Conservation (phyloP, 2,797 vertebrate genomes). For the Scyliorhinus canicula region DNA sequence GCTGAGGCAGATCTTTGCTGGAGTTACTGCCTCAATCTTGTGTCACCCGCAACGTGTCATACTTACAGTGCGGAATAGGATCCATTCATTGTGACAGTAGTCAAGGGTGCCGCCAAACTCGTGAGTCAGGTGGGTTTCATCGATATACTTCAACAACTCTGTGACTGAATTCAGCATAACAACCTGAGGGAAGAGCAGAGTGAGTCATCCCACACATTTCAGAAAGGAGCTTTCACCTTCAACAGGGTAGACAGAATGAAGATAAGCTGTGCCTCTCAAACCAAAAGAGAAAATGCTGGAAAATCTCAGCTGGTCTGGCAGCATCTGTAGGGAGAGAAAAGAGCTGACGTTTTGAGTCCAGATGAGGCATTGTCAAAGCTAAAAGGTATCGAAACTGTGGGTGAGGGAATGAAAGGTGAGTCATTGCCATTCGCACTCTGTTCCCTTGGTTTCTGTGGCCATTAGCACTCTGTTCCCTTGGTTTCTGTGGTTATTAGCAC, state of each 20-base stretch:
- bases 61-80: conserved; percentile 84
- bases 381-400: too few relatives aligned
- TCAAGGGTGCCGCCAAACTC: conserved; percentile 94
- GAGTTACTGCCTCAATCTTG: background rate
- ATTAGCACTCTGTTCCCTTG: too few relatives aligned
- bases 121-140: conserved; percentile 86
- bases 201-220: background rate
- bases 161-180: conserved; percentile 97
- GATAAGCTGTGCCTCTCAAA: background rate
- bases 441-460: too few relatives aligned
- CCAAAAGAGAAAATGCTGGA: too few relatives aligned
- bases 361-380: too few relatives aligned
- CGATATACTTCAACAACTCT: conserved; percentile 86
- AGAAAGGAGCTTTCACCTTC: background rate
- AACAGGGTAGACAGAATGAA: background rate
- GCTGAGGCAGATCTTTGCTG: background rate
- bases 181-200: conserved; percentile 64
- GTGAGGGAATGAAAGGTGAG: too few relatives aligned
- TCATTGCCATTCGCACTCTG: too few relatives aligned
- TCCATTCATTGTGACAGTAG: conserved; percentile 93
- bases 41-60: background rate
- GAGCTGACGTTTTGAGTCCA: too few relatives aligned
- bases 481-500: too few relatives aligned
- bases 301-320: too few relatives aligned
- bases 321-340: too few relatives aligned